phyloP scores from a whole-genome alignment of 2,888 invertebrate species.

The Perizoma flavofasciatum region DNA sequence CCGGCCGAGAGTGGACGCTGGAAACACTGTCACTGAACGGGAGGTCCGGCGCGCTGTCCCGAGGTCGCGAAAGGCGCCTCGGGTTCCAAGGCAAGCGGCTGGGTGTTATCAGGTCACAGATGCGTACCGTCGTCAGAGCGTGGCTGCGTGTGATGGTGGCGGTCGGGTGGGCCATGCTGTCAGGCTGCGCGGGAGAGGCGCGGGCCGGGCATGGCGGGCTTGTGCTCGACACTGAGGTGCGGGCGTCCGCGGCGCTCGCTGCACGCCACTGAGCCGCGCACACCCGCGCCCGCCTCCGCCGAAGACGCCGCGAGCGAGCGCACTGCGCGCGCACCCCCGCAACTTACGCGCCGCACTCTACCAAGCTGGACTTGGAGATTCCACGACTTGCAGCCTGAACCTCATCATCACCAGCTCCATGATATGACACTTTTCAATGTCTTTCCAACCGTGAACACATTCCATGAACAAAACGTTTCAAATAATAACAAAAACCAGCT shows the following conservation, averaged over 20 bases:
- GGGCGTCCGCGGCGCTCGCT: slow-evolving; percentile 83
- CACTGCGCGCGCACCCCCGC: slow-evolving; percentile 66
- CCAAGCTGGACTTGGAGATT: slow-evolving; percentile 4
- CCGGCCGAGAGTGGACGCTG: slow-evolving; percentile 51
- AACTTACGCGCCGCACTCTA: slow-evolving; percentile 54
- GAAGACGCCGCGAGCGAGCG: slow-evolving; percentile 45
- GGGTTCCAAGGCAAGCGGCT: slow-evolving; percentile 32
- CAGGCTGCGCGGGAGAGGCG: slow-evolving; percentile 82
- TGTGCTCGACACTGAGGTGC: slow-evolving; percentile 82
- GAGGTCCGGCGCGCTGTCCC: slow-evolving; percentile 45
- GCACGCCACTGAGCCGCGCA: slow-evolving; percentile 81
- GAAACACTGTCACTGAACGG: slow-evolving; percentile 72
- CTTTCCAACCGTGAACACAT: background rate
- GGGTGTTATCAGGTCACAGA: slow-evolving; percentile 44
- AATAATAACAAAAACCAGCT: slow-evolving; percentile 39
- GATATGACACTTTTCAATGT: background rate
- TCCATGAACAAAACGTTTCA: background rate
- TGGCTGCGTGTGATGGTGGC: slow-evolving; percentile 83
- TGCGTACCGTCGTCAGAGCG: slow-evolving; percentile 83
- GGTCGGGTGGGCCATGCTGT: slow-evolving; percentile 82
- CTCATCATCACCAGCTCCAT: slow-evolving; percentile 26
- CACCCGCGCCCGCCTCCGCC: slow-evolving; percentile 57
- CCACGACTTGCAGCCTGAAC: slow-evolving; percentile 27
- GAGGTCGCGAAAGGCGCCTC: slow-evolving; percentile 42
- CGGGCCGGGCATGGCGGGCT: slow-evolving; percentile 83